Base-by-base conservation (phyloP, 2,797 vertebrate species). In the Vespertilio murinus region DNA sequence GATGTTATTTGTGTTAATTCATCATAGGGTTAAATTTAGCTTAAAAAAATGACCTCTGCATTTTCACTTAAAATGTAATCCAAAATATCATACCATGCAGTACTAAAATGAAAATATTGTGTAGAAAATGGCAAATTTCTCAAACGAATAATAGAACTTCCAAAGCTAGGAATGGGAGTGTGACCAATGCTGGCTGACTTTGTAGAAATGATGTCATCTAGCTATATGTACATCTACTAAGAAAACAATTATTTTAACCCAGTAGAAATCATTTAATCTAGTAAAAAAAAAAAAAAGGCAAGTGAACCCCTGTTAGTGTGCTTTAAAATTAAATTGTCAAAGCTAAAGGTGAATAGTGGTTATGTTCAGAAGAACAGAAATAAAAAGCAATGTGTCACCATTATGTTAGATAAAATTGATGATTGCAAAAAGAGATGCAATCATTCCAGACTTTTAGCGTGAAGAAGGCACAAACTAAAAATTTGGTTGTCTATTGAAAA, bases 321-420 rank as follows among this genome's bases (percentile, higher is more conserved):
- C 33, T 86, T 86, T 95, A 47, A 85, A 93, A 92, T 91, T 91
- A 90, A 93, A 92, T 42, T 45, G 38, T 70, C 16, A 79, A 18
- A 67, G 85, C 74, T 82, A 74, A 95, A 94, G 17, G 70, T 88
- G 79, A 95, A 70, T 22, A 91, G 75, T 54, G 35, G 33, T 70
- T 91, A 79, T 40, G 8, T 42, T 71, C 52, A 79, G 45, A 78
- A 89, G 40, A 87, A 64, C 9, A 75, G 16, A 23, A 92, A 65
- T 79, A 38, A 80, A 96, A 94, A 93, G 12, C 25, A 73, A 10
- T 47, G 12, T 56, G 56, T 80, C 22, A 75, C 45, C 14, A 80
- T 54, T 52, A 85, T 69, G 81, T 77, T 61, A 70, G 2, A 77
- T 35, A 73, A 85, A 93, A 89, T 11, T 11, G 25, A 30, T 77